A percentile compares a stretch with the other conserved stretches of the same genome.
Evolutionary conservation across 2,113 vertebrate genomes (phyloP).

Genomic region (Chaetops frenatus): DNA sequence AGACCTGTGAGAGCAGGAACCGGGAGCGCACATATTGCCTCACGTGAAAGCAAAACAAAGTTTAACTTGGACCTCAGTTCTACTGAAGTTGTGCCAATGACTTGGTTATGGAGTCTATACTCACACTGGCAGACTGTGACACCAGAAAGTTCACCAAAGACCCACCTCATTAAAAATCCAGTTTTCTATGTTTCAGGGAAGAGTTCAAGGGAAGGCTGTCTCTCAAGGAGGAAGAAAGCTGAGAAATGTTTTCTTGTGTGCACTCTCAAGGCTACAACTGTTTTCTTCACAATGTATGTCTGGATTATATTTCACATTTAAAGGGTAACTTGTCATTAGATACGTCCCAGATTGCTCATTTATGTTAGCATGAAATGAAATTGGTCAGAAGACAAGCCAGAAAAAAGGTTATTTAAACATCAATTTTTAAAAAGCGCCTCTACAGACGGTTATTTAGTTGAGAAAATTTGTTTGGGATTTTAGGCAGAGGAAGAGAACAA

Average conservation of each 20-base stretch:
- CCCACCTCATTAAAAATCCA: not conserved
- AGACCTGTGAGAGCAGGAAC: not conserved
- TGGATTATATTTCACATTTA: not conserved
- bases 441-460: not conserved
- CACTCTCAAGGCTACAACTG: not conserved
- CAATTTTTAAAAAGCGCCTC: not conserved
- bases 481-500: not conserved
- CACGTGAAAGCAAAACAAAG: not conserved
- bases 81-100: not conserved
- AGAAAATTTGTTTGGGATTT: constrained; percentile 20
- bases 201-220: not conserved
- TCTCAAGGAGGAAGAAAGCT: not conserved
- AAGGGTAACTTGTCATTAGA: not conserved
- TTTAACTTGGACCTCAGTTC: not conserved
- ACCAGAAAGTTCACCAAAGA: not conserved
- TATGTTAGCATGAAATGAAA: not conserved
- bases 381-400: not conserved
- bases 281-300: not conserved
- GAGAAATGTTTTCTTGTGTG: not conserved
- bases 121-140: not conserved
- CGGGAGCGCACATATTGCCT: not conserved
- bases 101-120: not conserved
- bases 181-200: not conserved
- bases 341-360: not conserved
- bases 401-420: constrained; percentile 16